Evolutionary conservation across 2,797 vertebrate genomes (phyloP), one percentile per base, ranked within the genome.

Genomic region (Peromyscus aztecus): DNA sequence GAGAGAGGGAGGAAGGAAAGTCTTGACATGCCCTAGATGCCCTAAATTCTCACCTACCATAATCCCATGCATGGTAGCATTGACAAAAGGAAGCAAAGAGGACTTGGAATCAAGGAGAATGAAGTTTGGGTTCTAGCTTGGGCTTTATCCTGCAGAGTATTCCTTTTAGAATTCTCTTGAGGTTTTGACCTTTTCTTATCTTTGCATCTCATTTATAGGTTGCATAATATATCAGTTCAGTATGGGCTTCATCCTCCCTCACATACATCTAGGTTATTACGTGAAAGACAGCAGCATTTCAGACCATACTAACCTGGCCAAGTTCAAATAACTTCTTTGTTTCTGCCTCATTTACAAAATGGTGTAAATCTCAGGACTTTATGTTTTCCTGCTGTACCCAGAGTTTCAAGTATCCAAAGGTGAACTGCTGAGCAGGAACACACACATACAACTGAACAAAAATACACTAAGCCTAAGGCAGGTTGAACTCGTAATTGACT

Each of bases 371-470:
- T 89, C 71, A 46, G 0, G 2, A 7, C 27, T 67, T 1, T 16
- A 61, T 2, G 46, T 57, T 91, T 89, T 82, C 13, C 40, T n/a
- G 1, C 55, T 92, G 67, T 91, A 46, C 16, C 95, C 75, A 49
- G 76, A 77, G 19, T 24, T 67, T 57, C 55, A 40, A 61, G 37
- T 2, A 6, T 34, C 55, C 65, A 55, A 73, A 8, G 65, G 27
- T 21, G n/a, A 82, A 81, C 46, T 55, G 17, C n/a, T 67, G 63
- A 67, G 19, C 46, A 24, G 24, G 27, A 65, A 37, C 21, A 46
- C 7, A 69, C 23, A 78, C 6, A 6, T 6, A 12, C 9, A 84
- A 29, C 61, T 69, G 40, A 69, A 61, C 8, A 46, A 55, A 11
- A 91, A 55, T 2, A 87, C 27, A 65, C 43, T 31, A 71, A 91